Conservation (phyloP, 2,797 vertebrate species). For the Lepilemur septentrionalis region DNA sequence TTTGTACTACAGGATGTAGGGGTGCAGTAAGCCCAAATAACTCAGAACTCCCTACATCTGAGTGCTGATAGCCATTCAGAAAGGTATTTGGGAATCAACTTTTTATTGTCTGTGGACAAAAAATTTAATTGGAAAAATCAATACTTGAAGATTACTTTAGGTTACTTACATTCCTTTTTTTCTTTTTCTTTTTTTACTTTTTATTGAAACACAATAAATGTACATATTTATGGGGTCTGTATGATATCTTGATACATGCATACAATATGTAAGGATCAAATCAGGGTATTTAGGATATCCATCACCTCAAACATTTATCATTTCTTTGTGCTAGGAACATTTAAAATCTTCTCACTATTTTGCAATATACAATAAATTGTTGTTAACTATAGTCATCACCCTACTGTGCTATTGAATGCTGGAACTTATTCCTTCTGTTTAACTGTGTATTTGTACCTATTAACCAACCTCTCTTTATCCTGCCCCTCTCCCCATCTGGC, state of each 20-base stretch:
- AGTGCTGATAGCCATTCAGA: no score
- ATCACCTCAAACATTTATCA: neutral
- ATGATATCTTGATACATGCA: neutral
- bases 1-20: no score
- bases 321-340: neutral
- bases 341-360: neutral
- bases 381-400: neutral
- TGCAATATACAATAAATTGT: neutral
- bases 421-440: neutral
- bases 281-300: no score
- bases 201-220: neutral
- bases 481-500: no score
- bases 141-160: no score
- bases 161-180: neutral
- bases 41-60: neutral
- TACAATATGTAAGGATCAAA: neutral
- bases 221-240: neutral
- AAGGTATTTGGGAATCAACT: neutral
- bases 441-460: neutral
- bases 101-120: neutral
- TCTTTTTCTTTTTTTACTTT: no score
- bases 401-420: neutral
- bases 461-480: neutral
- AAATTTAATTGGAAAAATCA: neutral
- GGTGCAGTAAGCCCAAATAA: accelerated